Percentiles rank a stretch among this genome's conserved stretches.
Evolutionary conservation across 2,113 vertebrate species (phyloP).

Genomic region (Thryonomys swinderianus): DNA sequence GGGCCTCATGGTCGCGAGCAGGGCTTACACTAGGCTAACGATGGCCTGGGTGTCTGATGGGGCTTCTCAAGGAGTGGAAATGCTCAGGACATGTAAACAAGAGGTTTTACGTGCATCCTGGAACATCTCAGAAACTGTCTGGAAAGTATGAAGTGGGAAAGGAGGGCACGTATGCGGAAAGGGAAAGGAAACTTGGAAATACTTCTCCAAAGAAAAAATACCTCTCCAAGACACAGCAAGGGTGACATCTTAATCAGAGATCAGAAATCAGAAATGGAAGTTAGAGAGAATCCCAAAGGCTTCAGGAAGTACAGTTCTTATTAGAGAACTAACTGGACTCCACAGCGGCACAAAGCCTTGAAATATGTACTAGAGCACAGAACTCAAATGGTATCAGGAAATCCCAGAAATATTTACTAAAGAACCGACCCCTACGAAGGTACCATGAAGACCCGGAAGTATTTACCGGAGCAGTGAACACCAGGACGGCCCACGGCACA

Average conservation of each 20-base stretch:
- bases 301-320: background rate
- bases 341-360: background rate
- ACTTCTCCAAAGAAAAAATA: conserved; percentile 5
- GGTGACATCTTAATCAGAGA: conserved; percentile 2
- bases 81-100: background rate
- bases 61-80: conserved; percentile 1
- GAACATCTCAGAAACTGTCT: background rate
- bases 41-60: background rate
- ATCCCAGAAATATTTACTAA: background rate
- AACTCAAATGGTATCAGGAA: background rate
- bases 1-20: background rate
- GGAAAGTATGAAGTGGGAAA: conserved; percentile 45
- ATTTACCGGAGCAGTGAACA: background rate
- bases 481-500: background rate
- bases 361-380: background rate
- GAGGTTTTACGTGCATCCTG: background rate
- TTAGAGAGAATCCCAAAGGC: conserved; percentile 32
- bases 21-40: background rate
- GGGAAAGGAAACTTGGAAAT: background rate
- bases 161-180: background rate
- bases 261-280: conserved; percentile 32
- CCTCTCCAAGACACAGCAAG: conserved; percentile 1
- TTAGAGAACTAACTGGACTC: background rate
- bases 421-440: background rate
- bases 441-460: background rate